These are phyloP conservation scores for Anseranas semipalmata DNA, from an alignment of 2,113 vertebrate genomes.

Conservation along the genomic window DNA sequence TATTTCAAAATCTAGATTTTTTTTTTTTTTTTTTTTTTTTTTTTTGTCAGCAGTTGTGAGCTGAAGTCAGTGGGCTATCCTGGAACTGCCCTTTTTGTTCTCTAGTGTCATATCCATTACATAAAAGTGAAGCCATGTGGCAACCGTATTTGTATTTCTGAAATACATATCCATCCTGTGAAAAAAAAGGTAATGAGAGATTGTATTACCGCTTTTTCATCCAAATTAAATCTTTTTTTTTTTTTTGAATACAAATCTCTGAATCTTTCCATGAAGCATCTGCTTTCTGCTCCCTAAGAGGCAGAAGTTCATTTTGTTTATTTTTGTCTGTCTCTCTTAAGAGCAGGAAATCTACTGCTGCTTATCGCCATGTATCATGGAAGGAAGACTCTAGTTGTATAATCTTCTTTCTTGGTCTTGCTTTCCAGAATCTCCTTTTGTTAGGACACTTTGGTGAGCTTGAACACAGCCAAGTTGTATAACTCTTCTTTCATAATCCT, in stretches of 20 bases:
- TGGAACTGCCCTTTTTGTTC: not conserved
- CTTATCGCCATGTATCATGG: fast-evolving
- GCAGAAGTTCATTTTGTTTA: not conserved
- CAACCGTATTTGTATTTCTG: not conserved
- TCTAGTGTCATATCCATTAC: not conserved
- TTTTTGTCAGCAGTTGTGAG: not conserved
- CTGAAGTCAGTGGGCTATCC: not conserved
- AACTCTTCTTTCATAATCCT: constrained; percentile 25
- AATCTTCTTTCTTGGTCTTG: constrained; percentile 2
- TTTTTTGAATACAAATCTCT: not conserved
- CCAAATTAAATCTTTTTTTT: not conserved
- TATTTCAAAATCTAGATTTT: not conserved
- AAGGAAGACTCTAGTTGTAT: not conserved
- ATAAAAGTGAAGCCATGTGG: not conserved
- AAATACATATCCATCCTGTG: not conserved
- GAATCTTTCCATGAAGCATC: not conserved
- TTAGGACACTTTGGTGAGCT: not conserved
- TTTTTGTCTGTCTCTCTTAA: not conserved
- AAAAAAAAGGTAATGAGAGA: not conserved
- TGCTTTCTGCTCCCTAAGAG: not conserved
- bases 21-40: not conserved
- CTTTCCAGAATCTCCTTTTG: constrained; percentile 11
- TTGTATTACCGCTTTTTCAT: not conserved
- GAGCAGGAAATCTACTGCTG: not conserved
- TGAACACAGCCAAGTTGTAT: not conserved